Percentiles rank a stretch among this genome's conserved stretches.
Evolutionary conservation across 1,140 invertebrate genomes (phyloP).

Genomic region (Gonatopus flavifemur): DNA sequence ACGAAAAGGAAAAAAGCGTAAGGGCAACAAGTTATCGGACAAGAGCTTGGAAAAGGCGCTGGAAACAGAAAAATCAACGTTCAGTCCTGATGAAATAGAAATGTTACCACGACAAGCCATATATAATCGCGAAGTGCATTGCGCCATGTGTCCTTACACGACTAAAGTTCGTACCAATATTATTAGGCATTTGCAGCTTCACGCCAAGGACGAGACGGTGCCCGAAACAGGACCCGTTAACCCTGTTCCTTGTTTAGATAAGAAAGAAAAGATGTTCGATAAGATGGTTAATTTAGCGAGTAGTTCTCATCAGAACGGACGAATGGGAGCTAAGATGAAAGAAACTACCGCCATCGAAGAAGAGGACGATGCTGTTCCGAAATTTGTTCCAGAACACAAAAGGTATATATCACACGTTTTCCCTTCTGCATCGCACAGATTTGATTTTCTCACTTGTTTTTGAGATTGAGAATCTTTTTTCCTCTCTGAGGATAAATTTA

Average conservation of each 20-base stretch:
- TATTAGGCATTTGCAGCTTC: slow-evolving; percentile 69
- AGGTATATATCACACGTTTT: slow-evolving; percentile 37
- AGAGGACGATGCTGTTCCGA: slow-evolving; percentile 53
- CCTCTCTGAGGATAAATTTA: neutral
- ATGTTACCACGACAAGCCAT: slow-evolving; percentile 67
- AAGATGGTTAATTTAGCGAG: slow-evolving; percentile 81
- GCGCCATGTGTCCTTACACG: slow-evolving; percentile 67
- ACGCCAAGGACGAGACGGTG: slow-evolving; percentile 63
- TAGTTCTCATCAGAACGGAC: slow-evolving; percentile 65
- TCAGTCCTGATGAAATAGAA: slow-evolving; percentile 64
- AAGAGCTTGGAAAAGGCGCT: slow-evolving; percentile 30
- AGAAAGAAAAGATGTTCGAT: slow-evolving; percentile 79
- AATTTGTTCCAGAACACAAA: slow-evolving; percentile 66
- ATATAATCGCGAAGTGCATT: slow-evolving; percentile 64
- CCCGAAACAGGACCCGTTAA: slow-evolving; percentile 70
- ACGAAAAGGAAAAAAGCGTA: slow-evolving; percentile 33
- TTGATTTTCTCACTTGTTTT: slow-evolving; percentile 5
- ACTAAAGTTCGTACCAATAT: slow-evolving; percentile 78
- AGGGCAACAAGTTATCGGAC: slow-evolving; percentile 18
- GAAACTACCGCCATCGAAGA: slow-evolving; percentile 24
- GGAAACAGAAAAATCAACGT: slow-evolving; percentile 53
- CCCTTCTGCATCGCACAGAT: no score
- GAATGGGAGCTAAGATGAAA: slow-evolving; percentile 47
- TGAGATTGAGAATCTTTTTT: neutral
- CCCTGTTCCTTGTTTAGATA: slow-evolving; percentile 76